Evolutionary conservation across 2,113 vertebrate species (phyloP), one percentile per base, ranked within the genome.

Genomic region (Isichthys henryi): DNA sequence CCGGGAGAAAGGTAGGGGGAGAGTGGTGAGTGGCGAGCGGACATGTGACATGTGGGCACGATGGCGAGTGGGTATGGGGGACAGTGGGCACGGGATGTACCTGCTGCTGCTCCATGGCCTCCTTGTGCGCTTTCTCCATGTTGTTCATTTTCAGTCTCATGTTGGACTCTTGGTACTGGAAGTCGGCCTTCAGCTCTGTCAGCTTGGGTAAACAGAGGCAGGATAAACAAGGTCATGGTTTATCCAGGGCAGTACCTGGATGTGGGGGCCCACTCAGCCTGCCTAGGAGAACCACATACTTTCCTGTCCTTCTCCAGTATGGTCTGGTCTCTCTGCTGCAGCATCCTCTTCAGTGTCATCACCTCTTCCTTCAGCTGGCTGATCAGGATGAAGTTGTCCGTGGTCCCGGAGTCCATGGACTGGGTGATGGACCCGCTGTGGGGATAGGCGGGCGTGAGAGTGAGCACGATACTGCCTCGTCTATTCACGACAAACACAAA

Each of bases 351-450:
- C 91, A 99, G 94, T 58, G 97, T 98, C 98, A 99, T 98, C 90
- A 99, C 98, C 95, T 99, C 98, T 95, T 99, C 98, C 95, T 99
- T 99, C 94, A 99, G 96, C 92, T 99, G 98, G 94, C 98, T 99
- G 95, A 99, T 99, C 92, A 99, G 97, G 92, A 99, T 98, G 93
- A 99, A 99, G 95, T 99, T 99, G 96, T 99, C 98, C 2, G 98
- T 99, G 93, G 98, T 98, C 88, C 98, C 98, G 91, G 97, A 99
- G 95, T 99, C 98, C 96, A 98, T 96, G 88, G 98, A 99, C 94
- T 99, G 98, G 93, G 98, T 98, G 95, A 99, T 97, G 93, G 98
- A 99, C 95, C 98, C 99, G 95, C 97, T 98, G 95, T 92, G 95
- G 93, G 94, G 92, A 93, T 86, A n/a, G 88, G n/a, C 3, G 2